Percentiles rank a stretch among this genome's conserved stretches.
Evolutionary conservation across 2,113 vertebrate species (phyloP).

Genomic region (Rallus limicola): DNA sequence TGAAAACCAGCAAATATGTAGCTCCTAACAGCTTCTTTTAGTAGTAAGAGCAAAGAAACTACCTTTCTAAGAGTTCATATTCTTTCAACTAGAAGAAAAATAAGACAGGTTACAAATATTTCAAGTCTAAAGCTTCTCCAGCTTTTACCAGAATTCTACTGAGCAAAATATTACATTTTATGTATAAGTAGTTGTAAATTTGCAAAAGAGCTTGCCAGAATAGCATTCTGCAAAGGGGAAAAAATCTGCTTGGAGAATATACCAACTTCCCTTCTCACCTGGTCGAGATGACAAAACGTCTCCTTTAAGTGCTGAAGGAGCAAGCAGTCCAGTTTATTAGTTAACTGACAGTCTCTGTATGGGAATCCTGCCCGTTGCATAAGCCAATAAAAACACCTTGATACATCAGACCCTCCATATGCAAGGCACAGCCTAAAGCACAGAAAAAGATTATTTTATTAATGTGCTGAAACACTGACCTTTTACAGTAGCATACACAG

Average conservation of each 20-base stretch:
- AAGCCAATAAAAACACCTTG: conserved; percentile 94
- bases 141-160: background rate
- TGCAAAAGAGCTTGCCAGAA: background rate
- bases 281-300: conserved; percentile 94
- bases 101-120: background rate
- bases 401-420: conserved; percentile 94
- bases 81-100: background rate
- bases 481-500: background rate
- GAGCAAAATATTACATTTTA: background rate
- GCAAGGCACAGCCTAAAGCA: conserved; percentile 87
- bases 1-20: background rate
- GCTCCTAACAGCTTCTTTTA: background rate
- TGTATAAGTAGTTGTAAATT: background rate
- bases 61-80: background rate
- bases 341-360: conserved; percentile 93
- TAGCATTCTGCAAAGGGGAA: background rate
- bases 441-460: background rate
- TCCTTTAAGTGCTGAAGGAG: conserved; percentile 96
- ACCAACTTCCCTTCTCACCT: conserved; percentile 75
- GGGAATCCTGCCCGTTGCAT: conserved; percentile 96
- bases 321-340: conserved; percentile 88
- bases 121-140: background rate
- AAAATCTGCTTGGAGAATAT: background rate
- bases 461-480: background rate
- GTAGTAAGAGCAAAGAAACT: background rate